Conservation (phyloP, 2,888 invertebrate species). For the Drymonia ruficornis region DNA sequence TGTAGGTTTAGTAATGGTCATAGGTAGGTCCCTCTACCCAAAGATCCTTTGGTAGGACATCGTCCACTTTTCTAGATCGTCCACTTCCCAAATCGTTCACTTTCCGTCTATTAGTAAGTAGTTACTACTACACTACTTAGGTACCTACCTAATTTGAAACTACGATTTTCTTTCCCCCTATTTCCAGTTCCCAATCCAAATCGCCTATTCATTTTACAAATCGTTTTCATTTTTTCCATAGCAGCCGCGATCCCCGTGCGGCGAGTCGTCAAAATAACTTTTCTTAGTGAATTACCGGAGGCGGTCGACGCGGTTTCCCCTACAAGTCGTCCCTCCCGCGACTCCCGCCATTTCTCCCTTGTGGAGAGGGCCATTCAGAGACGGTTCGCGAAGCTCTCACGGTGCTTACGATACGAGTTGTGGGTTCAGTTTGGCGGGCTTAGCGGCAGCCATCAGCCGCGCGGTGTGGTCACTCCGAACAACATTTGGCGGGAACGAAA, state of each 20-base stretch:
- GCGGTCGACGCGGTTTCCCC: conserved; percentile 81
- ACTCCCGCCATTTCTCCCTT: conserved; percentile 80
- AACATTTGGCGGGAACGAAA: conserved; percentile 70
- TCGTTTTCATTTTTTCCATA: conserved; percentile 69
- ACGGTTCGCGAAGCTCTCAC: conserved; percentile 81
- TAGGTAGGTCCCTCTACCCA: no score
- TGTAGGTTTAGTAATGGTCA: no score
- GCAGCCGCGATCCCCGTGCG: conserved; percentile 59
- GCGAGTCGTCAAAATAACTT: conserved; percentile 78
- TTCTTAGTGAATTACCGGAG: conserved; percentile 83
- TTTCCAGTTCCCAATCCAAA: conserved; percentile 17
- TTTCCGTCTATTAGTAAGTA: no score
- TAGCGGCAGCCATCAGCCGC: conserved; percentile 70
- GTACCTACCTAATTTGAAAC: no score
- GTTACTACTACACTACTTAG: no score
- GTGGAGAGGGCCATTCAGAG: conserved; percentile 80
- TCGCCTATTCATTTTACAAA: conserved; percentile 44
- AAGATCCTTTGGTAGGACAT: no score
- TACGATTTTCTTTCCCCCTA: no score
- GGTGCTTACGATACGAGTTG: conserved; percentile 51
- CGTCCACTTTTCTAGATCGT: no score
- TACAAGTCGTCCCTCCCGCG: conserved; percentile 79
- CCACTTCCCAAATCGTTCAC: no score
- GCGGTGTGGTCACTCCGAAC: conserved; percentile 46
- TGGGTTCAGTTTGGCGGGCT: conserved; percentile 79